These are phyloP conservation scores for Tineola bisselliella DNA, from an alignment of 2,888 invertebrate species.

Conservation along the genomic window DNA sequence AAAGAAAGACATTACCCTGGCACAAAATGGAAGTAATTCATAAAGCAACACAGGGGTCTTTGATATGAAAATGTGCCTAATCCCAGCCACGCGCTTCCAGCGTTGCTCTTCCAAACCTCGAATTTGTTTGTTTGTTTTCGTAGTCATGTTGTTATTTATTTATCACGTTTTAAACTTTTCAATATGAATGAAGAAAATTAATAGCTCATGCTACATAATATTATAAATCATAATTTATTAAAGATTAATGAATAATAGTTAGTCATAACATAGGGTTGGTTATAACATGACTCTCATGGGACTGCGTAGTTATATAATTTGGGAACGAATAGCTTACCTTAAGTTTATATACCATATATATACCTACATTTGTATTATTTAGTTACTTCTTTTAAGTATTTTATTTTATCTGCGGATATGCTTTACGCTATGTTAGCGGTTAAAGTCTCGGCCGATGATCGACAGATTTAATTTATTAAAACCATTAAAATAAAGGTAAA, in stretches of 20 bases:
- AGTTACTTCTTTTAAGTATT: too few species aligned
- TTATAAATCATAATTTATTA: slow-evolving; percentile 52
- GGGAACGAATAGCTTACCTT: not conserved
- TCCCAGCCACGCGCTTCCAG: slow-evolving; percentile 55
- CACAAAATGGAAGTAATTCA: slow-evolving; percentile 55
- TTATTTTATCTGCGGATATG: too few species aligned
- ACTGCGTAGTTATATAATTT: not conserved
- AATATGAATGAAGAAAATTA: slow-evolving; percentile 49
- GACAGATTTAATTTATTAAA: not conserved
- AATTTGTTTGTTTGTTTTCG: slow-evolving; percentile 48
- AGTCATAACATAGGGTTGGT: not conserved
- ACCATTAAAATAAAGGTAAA: not conserved
- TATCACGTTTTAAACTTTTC: slow-evolving; percentile 50
- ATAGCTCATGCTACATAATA: slow-evolving; percentile 32
- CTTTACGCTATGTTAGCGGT: too few species aligned
- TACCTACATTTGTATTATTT: too few species aligned
- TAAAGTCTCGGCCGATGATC: too few species aligned
- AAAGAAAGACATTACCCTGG: slow-evolving; percentile 52
- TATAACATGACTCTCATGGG: not conserved
- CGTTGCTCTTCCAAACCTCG: slow-evolving; percentile 32
- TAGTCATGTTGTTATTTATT: slow-evolving; percentile 51
- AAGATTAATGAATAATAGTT: slow-evolving; percentile 40
- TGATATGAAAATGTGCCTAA: slow-evolving; percentile 65
- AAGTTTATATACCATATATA: too few species aligned
- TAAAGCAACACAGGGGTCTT: slow-evolving; percentile 54